Evolutionary conservation across 2,888 invertebrate species (phyloP).

Genomic region (Amiota minor): DNA sequence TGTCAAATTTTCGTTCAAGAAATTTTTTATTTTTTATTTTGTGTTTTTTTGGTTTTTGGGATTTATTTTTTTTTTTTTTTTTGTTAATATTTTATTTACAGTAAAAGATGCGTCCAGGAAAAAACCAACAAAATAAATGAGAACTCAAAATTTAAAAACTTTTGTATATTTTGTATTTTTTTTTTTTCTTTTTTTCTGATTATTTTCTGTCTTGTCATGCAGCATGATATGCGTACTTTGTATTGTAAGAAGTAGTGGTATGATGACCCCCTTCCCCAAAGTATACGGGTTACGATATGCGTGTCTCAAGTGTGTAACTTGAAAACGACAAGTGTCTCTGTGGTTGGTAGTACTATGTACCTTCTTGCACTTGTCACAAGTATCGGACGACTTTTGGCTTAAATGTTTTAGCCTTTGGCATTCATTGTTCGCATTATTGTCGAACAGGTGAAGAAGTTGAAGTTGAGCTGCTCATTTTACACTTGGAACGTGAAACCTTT

Average conservation of each 20-base stretch:
- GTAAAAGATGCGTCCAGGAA: conserved; percentile 18
- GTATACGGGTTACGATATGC: too few relatives aligned
- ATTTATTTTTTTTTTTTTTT: too few relatives aligned
- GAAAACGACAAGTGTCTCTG: conserved; percentile 44
- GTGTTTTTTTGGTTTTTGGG: too few relatives aligned
- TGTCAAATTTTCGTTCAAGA: conserved; percentile 23
- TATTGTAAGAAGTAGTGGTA: not conserved
- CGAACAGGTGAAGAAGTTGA: conserved; percentile 57
- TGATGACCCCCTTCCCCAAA: too few relatives aligned
- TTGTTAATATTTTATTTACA: not conserved
- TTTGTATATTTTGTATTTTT: conserved; percentile 37
- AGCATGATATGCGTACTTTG: conserved; percentile 49
- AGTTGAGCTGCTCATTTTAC: too few relatives aligned
- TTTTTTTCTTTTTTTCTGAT: conserved; percentile 14
- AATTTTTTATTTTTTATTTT: too few relatives aligned
- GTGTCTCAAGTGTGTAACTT: conserved; percentile 23
- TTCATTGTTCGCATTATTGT: conserved; percentile 49
- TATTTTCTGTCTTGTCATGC: conserved; percentile 62
- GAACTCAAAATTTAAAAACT: conserved; percentile 39
- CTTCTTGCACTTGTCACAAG: conserved; percentile 57
- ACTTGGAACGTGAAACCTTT: not conserved
- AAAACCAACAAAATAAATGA: conserved; percentile 22
- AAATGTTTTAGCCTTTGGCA: conserved; percentile 42
- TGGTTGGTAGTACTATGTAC: conserved; percentile 54
- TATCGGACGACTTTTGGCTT: conserved; percentile 3